phyloP scores from a whole-genome alignment of 2,113 vertebrate species.

The Indicator indicator region DNA sequence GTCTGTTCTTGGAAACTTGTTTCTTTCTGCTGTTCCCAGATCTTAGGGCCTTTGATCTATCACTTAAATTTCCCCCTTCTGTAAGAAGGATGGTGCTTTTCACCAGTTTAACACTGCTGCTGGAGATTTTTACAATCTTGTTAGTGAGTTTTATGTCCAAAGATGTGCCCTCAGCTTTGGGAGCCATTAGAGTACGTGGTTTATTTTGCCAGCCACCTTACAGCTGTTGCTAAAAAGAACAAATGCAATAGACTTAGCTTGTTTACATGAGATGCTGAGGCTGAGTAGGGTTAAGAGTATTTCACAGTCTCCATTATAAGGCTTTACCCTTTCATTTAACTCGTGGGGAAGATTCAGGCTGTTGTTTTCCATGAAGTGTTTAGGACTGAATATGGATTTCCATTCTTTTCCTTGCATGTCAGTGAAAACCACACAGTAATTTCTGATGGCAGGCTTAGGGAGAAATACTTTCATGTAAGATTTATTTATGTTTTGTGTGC shows the following conservation, averaged over 20 bases:
- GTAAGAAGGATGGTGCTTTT: neutral
- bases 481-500: neutral
- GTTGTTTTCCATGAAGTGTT: neutral
- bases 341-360: neutral
- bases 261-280: neutral
- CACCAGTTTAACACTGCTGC: neutral
- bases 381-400: neutral
- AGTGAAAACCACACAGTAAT: neutral
- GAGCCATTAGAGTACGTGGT: neutral
- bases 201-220: neutral
- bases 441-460: neutral
- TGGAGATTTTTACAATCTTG: slow-evolving; percentile 14
- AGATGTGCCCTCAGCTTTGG: slow-evolving; percentile 8
- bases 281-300: neutral
- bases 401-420: neutral
- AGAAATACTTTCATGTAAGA: neutral
- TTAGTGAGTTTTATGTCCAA: slow-evolving; percentile 49
- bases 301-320: neutral
- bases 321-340: neutral
- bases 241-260: neutral
- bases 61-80: neutral
- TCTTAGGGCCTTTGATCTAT: slow-evolving; percentile 1
- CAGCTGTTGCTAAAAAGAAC: neutral
- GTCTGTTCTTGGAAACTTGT: neutral
- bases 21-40: neutral